Percentiles rank a stretch among this genome's conserved stretches.
These are phyloP conservation scores for Rhysida immarginata DNA, from an alignment of 1,140 invertebrate genomes.

Conservation along the genomic window DNA sequence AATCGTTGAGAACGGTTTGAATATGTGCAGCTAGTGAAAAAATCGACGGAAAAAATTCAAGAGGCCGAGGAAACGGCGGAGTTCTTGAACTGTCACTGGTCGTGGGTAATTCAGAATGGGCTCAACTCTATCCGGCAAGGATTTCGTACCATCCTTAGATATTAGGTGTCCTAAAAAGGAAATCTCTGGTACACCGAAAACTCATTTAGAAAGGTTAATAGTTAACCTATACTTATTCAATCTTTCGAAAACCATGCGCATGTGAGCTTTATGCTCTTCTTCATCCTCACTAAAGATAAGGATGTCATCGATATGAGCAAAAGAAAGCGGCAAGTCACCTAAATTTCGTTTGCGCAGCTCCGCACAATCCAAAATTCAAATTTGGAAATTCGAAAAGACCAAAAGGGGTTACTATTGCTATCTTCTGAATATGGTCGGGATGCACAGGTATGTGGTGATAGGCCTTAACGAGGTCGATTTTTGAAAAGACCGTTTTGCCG, in stretches of 20 bases:
- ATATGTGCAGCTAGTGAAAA: background rate
- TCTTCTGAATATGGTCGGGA: constrained; percentile 13
- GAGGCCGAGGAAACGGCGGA: background rate
- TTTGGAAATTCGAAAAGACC: constrained; percentile 22
- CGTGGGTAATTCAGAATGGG: background rate
- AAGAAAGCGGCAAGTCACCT: constrained; percentile 5
- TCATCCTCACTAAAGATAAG: background rate
- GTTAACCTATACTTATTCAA: too few species aligned
- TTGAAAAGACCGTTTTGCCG: too few species aligned
- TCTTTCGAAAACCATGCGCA: too few species aligned
- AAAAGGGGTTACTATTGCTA: constrained; percentile 18
- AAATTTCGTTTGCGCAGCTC: constrained; percentile 19
- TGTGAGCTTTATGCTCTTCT: too few species aligned
- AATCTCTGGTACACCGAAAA: constrained; percentile 3
- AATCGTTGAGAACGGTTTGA: background rate
- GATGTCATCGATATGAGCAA: constrained; percentile 3
- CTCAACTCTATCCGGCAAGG: background rate
- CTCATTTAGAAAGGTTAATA: too few species aligned
- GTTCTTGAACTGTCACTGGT: background rate
- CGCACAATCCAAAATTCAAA: constrained; percentile 24
- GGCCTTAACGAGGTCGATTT: constrained; percentile 12
- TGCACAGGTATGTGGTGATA: too few species aligned
- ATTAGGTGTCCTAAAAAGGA: constrained; percentile 10
- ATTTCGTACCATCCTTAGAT: background rate
- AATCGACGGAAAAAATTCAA: constrained; percentile 8